Evolutionary conservation across 2,797 vertebrate genomes (phyloP).

Genomic region (Sternotherus odoratus): DNA sequence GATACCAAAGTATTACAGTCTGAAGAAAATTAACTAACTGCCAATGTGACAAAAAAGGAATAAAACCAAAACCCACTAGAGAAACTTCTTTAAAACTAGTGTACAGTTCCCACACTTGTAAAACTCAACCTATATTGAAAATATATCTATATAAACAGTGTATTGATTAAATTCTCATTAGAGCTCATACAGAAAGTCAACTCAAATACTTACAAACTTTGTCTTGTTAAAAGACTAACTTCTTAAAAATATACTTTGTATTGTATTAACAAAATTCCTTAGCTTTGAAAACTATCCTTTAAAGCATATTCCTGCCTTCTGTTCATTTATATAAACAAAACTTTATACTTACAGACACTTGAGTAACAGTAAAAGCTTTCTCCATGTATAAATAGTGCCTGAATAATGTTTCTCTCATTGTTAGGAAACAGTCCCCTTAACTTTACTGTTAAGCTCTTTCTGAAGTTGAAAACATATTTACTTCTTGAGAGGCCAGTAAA

Average conservation of each 20-base stretch:
- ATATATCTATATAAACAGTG: neutral
- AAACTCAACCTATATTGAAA: neutral
- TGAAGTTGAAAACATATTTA: slow-evolving; percentile 64
- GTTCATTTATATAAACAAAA: slow-evolving; percentile 67
- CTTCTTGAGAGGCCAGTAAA: slow-evolving; percentile 67
- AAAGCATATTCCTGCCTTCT: slow-evolving; percentile 57
- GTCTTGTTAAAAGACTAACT: slow-evolving; percentile 67
- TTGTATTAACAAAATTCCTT: slow-evolving; percentile 53
- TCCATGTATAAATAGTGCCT: slow-evolving; percentile 78
- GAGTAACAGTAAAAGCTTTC: slow-evolving; percentile 76
- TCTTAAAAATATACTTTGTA: slow-evolving; percentile 63
- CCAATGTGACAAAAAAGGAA: neutral
- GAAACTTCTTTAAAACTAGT: neutral
- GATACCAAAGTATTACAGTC: neutral
- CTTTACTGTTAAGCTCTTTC: slow-evolving; percentile 35
- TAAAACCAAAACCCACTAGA: neutral
- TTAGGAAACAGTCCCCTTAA: slow-evolving; percentile 55
- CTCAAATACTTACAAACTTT: slow-evolving; percentile 69
- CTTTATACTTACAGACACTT: slow-evolving; percentile 80
- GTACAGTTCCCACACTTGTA: neutral
- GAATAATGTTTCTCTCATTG: slow-evolving; percentile 70
- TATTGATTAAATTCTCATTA: slow-evolving; percentile 15
- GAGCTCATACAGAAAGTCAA: slow-evolving; percentile 55
- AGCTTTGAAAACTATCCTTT: slow-evolving; percentile 27
- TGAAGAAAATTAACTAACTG: slow-evolving; percentile 3